Evolutionary conservation across 2,888 invertebrate species (phyloP), one percentile per base, ranked within the genome.

Genomic region (Linnaemya vulpina): DNA sequence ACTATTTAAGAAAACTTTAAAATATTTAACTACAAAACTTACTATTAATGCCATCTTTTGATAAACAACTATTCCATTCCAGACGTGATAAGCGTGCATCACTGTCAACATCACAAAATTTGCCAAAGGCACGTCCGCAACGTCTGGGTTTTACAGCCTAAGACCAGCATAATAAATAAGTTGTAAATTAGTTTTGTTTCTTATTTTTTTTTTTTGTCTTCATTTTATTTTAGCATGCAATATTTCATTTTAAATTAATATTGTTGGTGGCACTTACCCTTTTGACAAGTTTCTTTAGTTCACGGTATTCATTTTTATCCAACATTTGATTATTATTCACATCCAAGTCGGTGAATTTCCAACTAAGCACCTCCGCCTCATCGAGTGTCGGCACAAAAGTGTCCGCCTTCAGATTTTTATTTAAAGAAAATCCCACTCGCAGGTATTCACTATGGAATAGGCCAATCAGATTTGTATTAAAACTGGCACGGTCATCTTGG

Each of bases 291-390:
- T 96, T 94, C 87, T 96, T 94, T 43, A 98, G 93, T 87, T 96
- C 96, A 86, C 96, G 94, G 90, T 97, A 97, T 92, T 98, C 98
- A 60, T 94, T 94, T 89, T 95, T 95, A 91, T 96, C 96, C 88
- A 98, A 93, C 77, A 94, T 93, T 68, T 95, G 94, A 92, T 98
- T 97, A 65, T 94, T 94, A 92, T 98, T 96, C 85, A 93, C 93
- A 92, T 99, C 98, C 89, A 98, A 94, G 86, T 95, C 94, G 30
- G 94, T 93, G 92, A 98, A 99, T 92, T 98, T 98, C 98, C 98
- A 99, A 87, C 96, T 95, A 15, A 97, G 93, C 0, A 97, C 96
- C 58, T 74, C 82, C 15, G 92, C 89, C 20, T 93, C 92, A 35
- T 95, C 94, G 13, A 89, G 89, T 20, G 92, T 91, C 20, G 84